phyloP scores from a whole-genome alignment of 2,113 vertebrate species.

The Rafetus swinhoei region DNA sequence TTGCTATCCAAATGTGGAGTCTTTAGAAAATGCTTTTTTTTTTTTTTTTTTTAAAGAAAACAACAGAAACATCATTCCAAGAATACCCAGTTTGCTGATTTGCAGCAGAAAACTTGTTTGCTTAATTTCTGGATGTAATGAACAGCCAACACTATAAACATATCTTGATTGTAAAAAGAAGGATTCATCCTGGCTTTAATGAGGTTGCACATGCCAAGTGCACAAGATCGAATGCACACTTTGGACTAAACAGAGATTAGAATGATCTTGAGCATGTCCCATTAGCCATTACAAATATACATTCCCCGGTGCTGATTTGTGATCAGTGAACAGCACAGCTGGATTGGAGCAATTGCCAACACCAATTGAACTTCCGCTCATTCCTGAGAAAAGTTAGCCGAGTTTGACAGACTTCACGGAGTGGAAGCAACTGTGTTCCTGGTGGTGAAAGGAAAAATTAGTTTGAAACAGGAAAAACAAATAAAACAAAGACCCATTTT shows the following conservation, averaged over 20 bases:
- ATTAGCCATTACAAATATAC: rapidly evolving
- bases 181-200: slow-evolving; percentile 42
- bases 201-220: background rate
- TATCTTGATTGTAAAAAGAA: background rate
- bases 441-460: background rate
- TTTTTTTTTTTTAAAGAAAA: background rate
- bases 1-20: slow-evolving; percentile 20
- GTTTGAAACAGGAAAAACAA: background rate
- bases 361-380: background rate
- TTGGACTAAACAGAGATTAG: background rate
- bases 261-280: rapidly evolving
- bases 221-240: background rate
- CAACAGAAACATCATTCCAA: slow-evolving; percentile 1
- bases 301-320: background rate
- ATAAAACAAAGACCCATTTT: background rate
- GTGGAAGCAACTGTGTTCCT: background rate
- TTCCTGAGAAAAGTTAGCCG: background rate
- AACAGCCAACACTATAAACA: background rate
- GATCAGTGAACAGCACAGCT: background rate
- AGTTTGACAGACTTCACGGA: background rate
- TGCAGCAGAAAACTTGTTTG: background rate
- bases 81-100: slow-evolving; percentile 8
- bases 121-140: background rate
- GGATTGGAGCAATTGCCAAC: background rate
- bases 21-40: background rate